Evolutionary conservation across 2,888 invertebrate genomes (phyloP), one percentile per base, ranked within the genome.

Genomic region (Athalia circularis): DNA sequence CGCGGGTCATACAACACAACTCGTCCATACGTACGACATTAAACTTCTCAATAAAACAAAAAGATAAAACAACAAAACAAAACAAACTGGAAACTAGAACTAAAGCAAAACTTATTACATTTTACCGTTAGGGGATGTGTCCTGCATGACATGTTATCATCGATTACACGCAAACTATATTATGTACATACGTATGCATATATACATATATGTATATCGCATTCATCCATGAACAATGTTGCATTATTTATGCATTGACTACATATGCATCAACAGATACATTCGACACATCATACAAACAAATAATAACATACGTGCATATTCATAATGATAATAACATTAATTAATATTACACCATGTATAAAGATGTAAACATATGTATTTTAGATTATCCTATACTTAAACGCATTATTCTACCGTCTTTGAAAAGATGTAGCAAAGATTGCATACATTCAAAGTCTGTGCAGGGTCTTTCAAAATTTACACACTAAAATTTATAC

Each of bases 281-380:
- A 72, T 72, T 72, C 72, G 72, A 72, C 29, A 72, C 72, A 59
- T 15, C 57, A 59, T 72, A 67, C 11, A 67, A 67, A 54, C 52
- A 59, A 72, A 59, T 47, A 72, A 59, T 72, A 29, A 29, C 29
- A 29, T 29, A 72, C 47, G 59, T 59, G 72, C 72, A 72, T 72
- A 72, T 72, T 72, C 72, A 72, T 72, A 72, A 52, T 72, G 72
- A 72, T 72, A 72, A 72, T 72, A 72, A 72, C 15, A 72, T 72
- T 72, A 70, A 72, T 72, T 59, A 72, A 72, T 84, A 61, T 85
- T 85, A 83, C 85, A 85, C 84, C 86, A 85, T 88, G 88, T 88
- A 88, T 86, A 87, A 87, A 88, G 86, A 86, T 89, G 87, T 88
- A 88, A 88, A 88, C 86, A 86, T 89, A 87, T 84, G 88, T 89